phyloP scores from a whole-genome alignment of 2,888 invertebrate genomes.

The Arge pagana region DNA sequence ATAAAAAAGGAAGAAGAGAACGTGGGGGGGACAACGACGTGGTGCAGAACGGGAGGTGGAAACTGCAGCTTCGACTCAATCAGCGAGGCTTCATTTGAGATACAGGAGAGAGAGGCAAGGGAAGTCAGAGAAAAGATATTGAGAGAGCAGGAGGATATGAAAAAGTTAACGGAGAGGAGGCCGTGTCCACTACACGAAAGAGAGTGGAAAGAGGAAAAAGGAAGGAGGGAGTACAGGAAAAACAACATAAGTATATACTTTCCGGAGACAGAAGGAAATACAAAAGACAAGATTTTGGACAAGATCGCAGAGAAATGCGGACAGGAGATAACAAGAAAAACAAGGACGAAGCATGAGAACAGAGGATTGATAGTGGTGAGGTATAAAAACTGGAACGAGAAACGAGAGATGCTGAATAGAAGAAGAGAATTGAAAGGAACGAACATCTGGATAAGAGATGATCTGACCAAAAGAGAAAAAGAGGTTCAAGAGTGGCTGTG shows the following conservation, averaged over 20 bases:
- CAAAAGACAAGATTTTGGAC: background rate
- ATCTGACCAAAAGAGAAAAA: conserved; percentile 18
- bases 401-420: conserved; percentile 7
- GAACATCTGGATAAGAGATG: too few relatives aligned
- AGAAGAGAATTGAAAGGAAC: conserved; percentile 11
- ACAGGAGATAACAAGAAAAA: conserved; percentile 5
- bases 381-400: conserved; percentile 10
- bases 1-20: too few relatives aligned
- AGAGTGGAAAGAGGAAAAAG: background rate
- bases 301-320: conserved; percentile 5
- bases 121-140: too few relatives aligned
- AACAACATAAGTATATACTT: conserved; percentile 13
- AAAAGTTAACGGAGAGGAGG: too few relatives aligned
- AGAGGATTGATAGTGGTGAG: conserved; percentile 3
- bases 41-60: too few relatives aligned
- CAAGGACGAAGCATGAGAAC: background rate
- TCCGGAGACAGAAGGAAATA: background rate
- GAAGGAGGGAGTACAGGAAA: conserved; percentile 5
- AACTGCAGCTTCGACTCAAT: too few relatives aligned
- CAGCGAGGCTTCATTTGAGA: too few relatives aligned
- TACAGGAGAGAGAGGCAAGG: too few relatives aligned
- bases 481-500: conserved; percentile 16
- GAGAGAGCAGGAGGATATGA: too few relatives aligned
- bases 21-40: too few relatives aligned
- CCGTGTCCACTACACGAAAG: background rate